phyloP scores from a whole-genome alignment of 2,888 invertebrate species.

The Apamea crenata region DNA sequence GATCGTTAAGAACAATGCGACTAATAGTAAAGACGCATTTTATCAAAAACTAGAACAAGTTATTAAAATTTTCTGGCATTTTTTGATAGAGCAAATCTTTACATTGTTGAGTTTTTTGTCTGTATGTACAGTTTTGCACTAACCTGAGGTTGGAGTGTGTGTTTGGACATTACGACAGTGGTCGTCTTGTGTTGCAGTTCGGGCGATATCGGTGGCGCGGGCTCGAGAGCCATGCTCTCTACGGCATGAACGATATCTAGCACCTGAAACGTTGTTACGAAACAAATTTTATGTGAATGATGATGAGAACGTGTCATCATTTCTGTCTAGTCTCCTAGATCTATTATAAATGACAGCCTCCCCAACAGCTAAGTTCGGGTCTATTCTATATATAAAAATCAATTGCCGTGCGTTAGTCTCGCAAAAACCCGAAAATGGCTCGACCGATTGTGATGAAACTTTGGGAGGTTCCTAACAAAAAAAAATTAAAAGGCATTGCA shows the following conservation, averaged over 20 bases:
- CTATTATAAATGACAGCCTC: too few relatives aligned
- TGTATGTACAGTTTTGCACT: slow-evolving; percentile 60
- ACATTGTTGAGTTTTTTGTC: not conserved
- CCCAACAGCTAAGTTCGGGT: too few relatives aligned
- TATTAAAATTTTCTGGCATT: not conserved
- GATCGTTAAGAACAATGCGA: slow-evolving; percentile 16
- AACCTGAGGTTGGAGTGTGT: slow-evolving; percentile 94
- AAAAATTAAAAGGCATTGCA: too few relatives aligned
- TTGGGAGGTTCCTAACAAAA: too few relatives aligned
- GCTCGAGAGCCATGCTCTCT: slow-evolving; percentile 93
- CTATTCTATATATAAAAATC: too few relatives aligned
- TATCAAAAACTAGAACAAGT: not conserved
- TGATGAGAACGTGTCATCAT: not conserved
- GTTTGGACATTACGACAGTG: slow-evolving; percentile 98
- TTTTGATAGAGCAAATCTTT: not conserved
- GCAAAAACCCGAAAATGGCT: too few relatives aligned
- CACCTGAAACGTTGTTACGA: slow-evolving; percentile 88
- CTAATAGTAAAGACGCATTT: slow-evolving; percentile 6
- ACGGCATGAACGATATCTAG: slow-evolving; percentile 97
- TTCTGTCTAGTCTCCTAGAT: too few relatives aligned
- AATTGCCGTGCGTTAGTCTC: too few relatives aligned
- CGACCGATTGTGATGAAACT: too few relatives aligned
- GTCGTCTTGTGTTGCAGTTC: slow-evolving; percentile 95
- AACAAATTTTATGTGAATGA: not conserved
- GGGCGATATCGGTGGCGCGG: slow-evolving; percentile 94